A percentile compares a stretch with the other conserved stretches of the same genome.
phyloP scores from a whole-genome alignment of 2,113 vertebrate genomes.

The Hippocampus abdominalis region DNA sequence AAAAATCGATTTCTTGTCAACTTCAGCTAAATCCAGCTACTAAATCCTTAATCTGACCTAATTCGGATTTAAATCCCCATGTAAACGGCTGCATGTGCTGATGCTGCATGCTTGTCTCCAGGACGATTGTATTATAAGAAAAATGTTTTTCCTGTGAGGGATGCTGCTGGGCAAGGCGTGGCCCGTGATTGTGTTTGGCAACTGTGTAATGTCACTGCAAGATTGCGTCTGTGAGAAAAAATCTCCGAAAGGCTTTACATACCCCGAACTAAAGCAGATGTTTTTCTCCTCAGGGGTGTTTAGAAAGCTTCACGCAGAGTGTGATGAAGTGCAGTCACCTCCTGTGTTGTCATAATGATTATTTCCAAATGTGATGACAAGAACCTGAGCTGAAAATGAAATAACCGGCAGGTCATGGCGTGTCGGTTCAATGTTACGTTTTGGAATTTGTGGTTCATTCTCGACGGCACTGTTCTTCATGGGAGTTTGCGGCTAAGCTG shows the following conservation, averaged over 20 bases:
- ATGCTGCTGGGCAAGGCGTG: constrained; percentile 9
- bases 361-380: not conserved
- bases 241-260: constrained; percentile 12
- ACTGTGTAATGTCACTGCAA: constrained; percentile 7
- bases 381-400: not conserved
- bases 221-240: not conserved
- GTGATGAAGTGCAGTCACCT: constrained; percentile 22
- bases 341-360: not conserved
- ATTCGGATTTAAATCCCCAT: constrained; percentile 16
- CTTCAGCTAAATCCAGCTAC: constrained; percentile 1
- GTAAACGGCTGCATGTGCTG: constrained; percentile 18
- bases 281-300: constrained; percentile 15
- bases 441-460: not conserved
- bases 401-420: not conserved
- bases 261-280: constrained; percentile 8
- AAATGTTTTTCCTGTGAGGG: constrained; percentile 31
- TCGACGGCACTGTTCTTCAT: not conserved
- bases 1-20: constrained; percentile 7
- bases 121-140: constrained; percentile 23
- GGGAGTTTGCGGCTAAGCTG: not conserved
- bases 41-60: constrained; percentile 21
- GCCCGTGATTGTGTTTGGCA: not conserved
- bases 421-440: not conserved
- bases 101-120: constrained; percentile 28
- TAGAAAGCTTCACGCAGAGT: not conserved